phyloP scores from a whole-genome alignment of 2,797 vertebrate species.

The Ataeniobius toweri region DNA sequence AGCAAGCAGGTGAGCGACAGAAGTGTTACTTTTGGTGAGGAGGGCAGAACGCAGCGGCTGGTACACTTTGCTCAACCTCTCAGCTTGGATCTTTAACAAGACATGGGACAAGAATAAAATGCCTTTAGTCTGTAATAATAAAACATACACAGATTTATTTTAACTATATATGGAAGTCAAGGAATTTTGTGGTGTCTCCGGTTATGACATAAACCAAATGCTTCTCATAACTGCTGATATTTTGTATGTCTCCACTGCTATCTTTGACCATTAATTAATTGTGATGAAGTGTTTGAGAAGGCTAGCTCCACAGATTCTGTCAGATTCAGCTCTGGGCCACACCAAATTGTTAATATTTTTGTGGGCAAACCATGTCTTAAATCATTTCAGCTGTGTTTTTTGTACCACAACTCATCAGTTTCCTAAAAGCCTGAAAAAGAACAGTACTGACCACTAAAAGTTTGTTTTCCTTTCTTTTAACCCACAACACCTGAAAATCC shows the following conservation, averaged over 20 bases:
- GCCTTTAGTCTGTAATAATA: no score
- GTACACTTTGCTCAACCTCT: conserved; percentile 92
- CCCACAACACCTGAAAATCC: neutral
- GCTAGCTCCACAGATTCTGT: neutral
- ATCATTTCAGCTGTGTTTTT: no score
- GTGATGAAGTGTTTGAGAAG: neutral
- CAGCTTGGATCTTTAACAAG: conserved; percentile 82
- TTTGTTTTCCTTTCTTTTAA: no score
- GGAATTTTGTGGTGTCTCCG: neutral
- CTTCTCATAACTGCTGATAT: neutral
- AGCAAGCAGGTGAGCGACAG: conserved; percentile 90
- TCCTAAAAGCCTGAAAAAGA: neutral
- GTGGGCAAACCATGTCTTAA: no score
- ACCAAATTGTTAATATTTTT: neutral
- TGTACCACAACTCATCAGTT: no score
- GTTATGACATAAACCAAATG: neutral
- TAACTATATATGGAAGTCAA: neutral
- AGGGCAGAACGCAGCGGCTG: conserved; percentile 89
- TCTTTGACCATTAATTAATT: neutral
- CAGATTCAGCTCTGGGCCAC: neutral
- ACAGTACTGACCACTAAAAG: neutral
- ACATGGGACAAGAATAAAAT: neutral
- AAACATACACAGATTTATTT: neutral
- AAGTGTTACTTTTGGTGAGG: conserved; percentile 82
- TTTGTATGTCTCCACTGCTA: neutral